Percentiles rank a stretch among this genome's conserved stretches.
phyloP scores from a whole-genome alignment of 2,113 vertebrate genomes.

The Myanophis thanlyinensis region DNA sequence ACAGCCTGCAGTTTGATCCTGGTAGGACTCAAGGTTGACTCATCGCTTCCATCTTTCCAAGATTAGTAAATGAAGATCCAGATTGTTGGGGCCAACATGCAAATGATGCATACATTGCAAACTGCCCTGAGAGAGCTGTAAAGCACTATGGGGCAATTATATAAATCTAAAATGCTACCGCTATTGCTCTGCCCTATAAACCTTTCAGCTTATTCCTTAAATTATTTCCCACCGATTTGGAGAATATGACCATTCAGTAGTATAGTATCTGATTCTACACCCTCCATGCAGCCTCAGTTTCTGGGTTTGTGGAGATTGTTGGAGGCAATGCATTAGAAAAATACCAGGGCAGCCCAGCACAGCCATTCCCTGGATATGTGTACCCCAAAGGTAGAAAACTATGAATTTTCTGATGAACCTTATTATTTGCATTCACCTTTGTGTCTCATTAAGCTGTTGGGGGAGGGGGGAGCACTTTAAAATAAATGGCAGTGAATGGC shows the following conservation, averaged over 20 bases:
- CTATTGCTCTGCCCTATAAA: not conserved
- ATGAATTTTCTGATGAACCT: not conserved
- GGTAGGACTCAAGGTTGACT: not conserved
- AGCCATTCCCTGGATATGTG: not conserved
- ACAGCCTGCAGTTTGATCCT: not conserved
- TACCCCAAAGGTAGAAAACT: not conserved
- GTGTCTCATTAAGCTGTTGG: not conserved
- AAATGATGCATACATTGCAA: not conserved
- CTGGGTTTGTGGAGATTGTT: not conserved
- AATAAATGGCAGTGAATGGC: conserved; percentile 17
- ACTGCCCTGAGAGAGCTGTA: not conserved
- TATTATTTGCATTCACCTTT: not conserved
- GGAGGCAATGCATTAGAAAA: not conserved
- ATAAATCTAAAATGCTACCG: not conserved
- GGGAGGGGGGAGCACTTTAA: not conserved
- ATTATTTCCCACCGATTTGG: not conserved
- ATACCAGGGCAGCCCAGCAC: not conserved
- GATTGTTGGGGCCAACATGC: not conserved
- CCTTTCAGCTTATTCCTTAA: not conserved
- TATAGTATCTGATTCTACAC: not conserved
- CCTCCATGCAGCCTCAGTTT: not conserved
- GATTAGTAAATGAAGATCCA: not conserved
- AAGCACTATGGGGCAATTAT: not conserved
- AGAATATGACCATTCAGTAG: not conserved
- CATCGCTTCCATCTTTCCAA: not conserved